A percentile compares a stretch with the other conserved stretches of the same genome.
phyloP scores from a whole-genome alignment of 2,797 vertebrate genomes.

The Apodemus agrarius region DNA sequence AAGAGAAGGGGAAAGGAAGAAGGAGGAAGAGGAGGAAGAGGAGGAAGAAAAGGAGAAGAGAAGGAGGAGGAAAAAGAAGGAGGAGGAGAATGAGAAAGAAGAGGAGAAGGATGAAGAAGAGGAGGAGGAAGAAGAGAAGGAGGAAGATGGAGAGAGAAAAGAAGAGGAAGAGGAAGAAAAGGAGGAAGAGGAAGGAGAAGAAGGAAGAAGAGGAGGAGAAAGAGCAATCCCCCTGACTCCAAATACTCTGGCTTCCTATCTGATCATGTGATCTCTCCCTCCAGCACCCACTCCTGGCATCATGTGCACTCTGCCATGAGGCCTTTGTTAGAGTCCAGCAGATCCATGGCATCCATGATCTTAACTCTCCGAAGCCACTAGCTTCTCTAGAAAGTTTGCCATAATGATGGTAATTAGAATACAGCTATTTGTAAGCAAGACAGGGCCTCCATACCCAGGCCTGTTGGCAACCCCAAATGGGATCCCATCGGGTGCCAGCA shows the following conservation, averaged over 20 bases:
- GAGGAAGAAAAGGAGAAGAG: too few relatives aligned
- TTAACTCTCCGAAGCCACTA: too few relatives aligned
- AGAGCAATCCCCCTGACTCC: background rate
- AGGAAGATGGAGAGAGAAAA: too few relatives aligned
- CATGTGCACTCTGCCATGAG: background rate
- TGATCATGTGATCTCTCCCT: background rate
- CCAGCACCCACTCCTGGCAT: background rate
- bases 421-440: background rate
- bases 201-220: too few relatives aligned
- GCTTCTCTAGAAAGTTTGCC: background rate
- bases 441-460: background rate
- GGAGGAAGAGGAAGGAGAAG: too few relatives aligned
- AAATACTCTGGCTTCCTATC: background rate
- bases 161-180: too few relatives aligned
- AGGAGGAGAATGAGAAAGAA: too few relatives aligned
- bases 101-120: too few relatives aligned
- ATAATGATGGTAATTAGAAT: background rate
- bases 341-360: background rate
- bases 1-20: too few relatives aligned
- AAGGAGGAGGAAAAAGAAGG: too few relatives aligned
- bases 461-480: background rate
- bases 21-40: too few relatives aligned
- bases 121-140: too few relatives aligned
- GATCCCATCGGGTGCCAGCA: fast-evolving
- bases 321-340: background rate